Percentiles rank a stretch among this genome's conserved stretches.
Evolutionary conservation across 2,113 vertebrate genomes (phyloP).

Genomic region (Plecotus auritus): DNA sequence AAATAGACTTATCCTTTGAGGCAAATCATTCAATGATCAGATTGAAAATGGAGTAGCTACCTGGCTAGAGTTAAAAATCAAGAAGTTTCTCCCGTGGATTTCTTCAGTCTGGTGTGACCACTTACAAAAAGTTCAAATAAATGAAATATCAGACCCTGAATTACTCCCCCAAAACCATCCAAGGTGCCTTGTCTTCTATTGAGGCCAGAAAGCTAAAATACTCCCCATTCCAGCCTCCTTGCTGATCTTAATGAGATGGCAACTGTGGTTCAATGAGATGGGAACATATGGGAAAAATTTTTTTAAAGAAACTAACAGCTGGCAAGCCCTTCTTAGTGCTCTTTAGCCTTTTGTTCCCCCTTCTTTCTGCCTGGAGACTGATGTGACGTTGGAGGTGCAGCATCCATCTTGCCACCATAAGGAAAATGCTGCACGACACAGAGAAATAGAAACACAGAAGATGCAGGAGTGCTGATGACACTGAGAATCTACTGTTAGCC

Average conservation of each 20-base stretch:
- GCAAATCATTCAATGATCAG: neutral
- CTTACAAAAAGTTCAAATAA: neutral
- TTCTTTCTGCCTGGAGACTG: neutral
- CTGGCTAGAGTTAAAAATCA: neutral
- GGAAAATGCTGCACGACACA: neutral
- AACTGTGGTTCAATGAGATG: neutral
- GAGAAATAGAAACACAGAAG: neutral
- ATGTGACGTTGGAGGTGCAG: neutral
- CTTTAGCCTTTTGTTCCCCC: neutral
- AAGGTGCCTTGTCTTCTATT: neutral
- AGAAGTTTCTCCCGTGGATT: neutral
- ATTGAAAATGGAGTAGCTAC: neutral
- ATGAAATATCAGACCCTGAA: neutral
- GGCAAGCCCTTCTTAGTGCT: neutral
- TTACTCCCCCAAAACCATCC: neutral
- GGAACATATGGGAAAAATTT: neutral
- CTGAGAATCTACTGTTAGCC: neutral
- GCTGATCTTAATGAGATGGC: neutral
- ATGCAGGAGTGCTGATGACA: too few species aligned
- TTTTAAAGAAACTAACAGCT: neutral
- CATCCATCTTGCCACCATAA: neutral
- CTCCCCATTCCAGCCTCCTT: neutral
- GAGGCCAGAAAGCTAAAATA: neutral
- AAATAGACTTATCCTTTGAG: neutral
- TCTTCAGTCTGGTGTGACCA: neutral